These are phyloP conservation scores for Syngnathoides biaculeatus DNA, from an alignment of 2,113 vertebrate species.

Conservation along the genomic window DNA sequence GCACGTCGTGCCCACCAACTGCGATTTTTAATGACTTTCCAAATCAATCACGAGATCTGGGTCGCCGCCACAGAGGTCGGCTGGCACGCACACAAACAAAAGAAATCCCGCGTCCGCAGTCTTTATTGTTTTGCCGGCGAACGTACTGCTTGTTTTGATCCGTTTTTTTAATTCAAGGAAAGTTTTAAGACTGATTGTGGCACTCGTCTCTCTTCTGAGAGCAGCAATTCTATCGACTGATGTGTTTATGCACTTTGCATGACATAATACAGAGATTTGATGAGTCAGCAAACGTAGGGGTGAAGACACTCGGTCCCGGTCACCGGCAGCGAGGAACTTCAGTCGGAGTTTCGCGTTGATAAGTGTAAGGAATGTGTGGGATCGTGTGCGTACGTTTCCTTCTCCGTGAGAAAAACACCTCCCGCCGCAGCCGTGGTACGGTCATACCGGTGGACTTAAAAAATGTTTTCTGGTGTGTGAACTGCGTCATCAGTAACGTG, in stretches of 20 bases:
- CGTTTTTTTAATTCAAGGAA: background rate
- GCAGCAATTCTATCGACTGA: background rate
- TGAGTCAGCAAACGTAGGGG: slow-evolving; percentile 37
- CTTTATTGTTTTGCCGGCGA: slow-evolving; percentile 4
- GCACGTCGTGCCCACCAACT: slow-evolving; percentile 16
- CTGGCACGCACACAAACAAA: slow-evolving; percentile 10
- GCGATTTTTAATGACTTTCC: slow-evolving; percentile 53
- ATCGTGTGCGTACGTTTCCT: slow-evolving; percentile 17
- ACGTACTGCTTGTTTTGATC: background rate
- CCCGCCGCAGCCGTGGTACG: slow-evolving; percentile 7
- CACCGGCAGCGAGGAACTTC: slow-evolving; percentile 53
- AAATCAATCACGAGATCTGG: slow-evolving; percentile 46
- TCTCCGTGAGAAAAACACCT: slow-evolving; percentile 15
- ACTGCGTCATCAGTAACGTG: slow-evolving; percentile 17
- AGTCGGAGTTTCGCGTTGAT: slow-evolving; percentile 55
- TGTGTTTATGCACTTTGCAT: background rate
- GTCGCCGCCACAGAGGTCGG: slow-evolving; percentile 38
- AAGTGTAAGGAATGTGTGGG: slow-evolving; percentile 52
- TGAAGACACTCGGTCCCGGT: slow-evolving; percentile 45
- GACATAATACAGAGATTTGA: slow-evolving; percentile 30
- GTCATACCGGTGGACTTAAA: background rate
- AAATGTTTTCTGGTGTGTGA: slow-evolving; percentile 1
- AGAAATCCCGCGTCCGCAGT: slow-evolving; percentile 8
- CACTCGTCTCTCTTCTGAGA: background rate
- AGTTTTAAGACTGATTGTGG: background rate